A percentile compares a stretch with the other conserved stretches of the same genome.
These are phyloP conservation scores for Mareca strepera DNA, from an alignment of 2,797 vertebrate species.

Conservation along the genomic window DNA sequence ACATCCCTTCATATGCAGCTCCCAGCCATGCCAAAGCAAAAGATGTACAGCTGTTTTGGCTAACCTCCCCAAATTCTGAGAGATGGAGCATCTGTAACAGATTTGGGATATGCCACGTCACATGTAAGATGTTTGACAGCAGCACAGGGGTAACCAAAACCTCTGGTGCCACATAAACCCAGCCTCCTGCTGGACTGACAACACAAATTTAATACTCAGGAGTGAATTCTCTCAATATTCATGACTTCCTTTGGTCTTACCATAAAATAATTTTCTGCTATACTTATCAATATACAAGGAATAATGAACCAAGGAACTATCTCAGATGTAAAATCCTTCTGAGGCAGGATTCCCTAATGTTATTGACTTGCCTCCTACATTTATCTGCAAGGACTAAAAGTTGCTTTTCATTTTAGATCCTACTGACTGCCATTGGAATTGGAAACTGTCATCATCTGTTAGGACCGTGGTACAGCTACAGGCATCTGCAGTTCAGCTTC, in stretches of 20 bases:
- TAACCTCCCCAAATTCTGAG: neutral
- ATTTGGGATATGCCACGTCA: fast-evolving
- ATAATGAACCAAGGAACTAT: neutral
- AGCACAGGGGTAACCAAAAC: neutral
- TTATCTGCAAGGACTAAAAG: neutral
- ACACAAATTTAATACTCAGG: neutral
- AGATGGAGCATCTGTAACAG: neutral
- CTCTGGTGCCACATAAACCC: neutral
- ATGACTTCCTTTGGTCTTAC: neutral
- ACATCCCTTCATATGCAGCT: fast-evolving
- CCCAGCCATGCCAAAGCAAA: neutral
- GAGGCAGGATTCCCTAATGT: neutral
- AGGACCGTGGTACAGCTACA: neutral
- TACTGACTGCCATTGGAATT: neutral
- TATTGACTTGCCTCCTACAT: neutral
- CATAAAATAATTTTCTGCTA: neutral
- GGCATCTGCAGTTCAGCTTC: neutral
- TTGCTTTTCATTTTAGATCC: neutral
- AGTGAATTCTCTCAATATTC: neutral
- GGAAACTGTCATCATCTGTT: neutral
- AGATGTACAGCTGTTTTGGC: neutral
- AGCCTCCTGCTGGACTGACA: neutral
- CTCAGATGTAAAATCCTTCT: neutral
- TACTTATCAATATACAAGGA: neutral
- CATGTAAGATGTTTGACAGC: neutral